Base-by-base conservation (phyloP, 2,113 vertebrate species). In the Phalacrocorax brasilianus region DNA sequence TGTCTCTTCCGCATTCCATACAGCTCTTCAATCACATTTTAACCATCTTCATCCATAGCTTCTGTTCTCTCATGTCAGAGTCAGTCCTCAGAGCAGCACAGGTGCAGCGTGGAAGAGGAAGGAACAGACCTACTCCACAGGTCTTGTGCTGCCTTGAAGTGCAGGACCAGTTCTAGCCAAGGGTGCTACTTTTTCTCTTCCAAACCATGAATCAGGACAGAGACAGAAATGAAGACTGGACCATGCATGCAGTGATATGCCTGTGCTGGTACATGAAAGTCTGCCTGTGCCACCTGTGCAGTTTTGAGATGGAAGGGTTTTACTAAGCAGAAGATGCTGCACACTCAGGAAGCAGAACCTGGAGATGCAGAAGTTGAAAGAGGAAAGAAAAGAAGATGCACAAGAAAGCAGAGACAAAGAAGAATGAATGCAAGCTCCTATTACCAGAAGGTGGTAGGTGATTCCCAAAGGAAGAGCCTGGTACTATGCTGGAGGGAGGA, bases 241-340 rank as follows among this genome's bases (percentile, higher is more conserved):
- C 42, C 22, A 50, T 3, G 3, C 15, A 3, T 14, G 65, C 27
- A 20, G 53, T 19, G 44, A 68, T 53, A 42, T 83, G 32, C 18
- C 23, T 52, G 21, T 1, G 1, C 83, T n/a, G 58, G 38, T 27
- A 55, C 2, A 6, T 2, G 8, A 4, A 71, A 42, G 17, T 11
- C 40, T 66, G 28, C 38, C 45, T 38, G n/a, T 33, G 50, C 50
- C 59, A 55, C 11, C 11, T 0, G 0, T 3, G 17, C 23, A 9
- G 28, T 33, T 33, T 21, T 27, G 50, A 74, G 15, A 5, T 24
- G 23, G 53, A 63, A 78, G 21, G 18, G 21, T 27, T 74, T 71
- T 35, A 44, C 45, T 24, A 3, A 20, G 30, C 24, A 2, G 7
- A 89, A 40, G 35, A 47, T 14, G 52, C 56, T 59, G 56, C 62